phyloP scores from a whole-genome alignment of 2,888 invertebrate genomes.

The Microctonus aethiopoides region DNA sequence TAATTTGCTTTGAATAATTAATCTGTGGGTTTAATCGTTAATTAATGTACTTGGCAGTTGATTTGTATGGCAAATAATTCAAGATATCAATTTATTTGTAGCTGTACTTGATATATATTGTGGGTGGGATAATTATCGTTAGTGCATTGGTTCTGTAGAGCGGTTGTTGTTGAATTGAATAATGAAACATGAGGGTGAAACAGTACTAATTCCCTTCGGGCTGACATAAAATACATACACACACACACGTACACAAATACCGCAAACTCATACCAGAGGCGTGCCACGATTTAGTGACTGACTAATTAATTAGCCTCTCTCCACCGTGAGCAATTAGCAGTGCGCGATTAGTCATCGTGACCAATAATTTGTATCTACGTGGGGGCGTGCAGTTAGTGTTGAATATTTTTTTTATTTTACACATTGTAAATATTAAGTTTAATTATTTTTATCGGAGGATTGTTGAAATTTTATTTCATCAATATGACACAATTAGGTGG shows the following conservation, averaged over 20 bases:
- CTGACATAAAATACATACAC: slow-evolving; percentile 14
- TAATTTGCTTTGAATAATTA: neutral
- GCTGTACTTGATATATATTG: neutral
- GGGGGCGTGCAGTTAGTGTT: neutral
- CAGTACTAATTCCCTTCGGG: neutral
- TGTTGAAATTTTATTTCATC: too few relatives aligned
- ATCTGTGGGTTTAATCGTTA: neutral
- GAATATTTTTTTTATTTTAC: neutral
- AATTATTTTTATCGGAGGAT: too few relatives aligned
- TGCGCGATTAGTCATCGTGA: slow-evolving; percentile 49
- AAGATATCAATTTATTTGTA: neutral
- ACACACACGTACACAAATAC: slow-evolving; percentile 26
- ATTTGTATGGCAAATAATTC: neutral
- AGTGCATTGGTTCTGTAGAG: slow-evolving; percentile 7
- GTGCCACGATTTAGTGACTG: slow-evolving; percentile 42
- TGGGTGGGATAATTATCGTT: slow-evolving; percentile 37
- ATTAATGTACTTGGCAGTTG: neutral
- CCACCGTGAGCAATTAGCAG: slow-evolving; percentile 46
- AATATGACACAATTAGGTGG: too few relatives aligned
- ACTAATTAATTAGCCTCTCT: slow-evolving; percentile 54
- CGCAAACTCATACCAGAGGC: slow-evolving; percentile 19
- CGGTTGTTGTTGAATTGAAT: neutral
- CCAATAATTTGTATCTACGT: neutral
- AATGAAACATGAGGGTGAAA: neutral
- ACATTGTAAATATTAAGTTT: too few relatives aligned